phyloP scores from a whole-genome alignment of 2,888 invertebrate genomes.

The Pristionchus fissidentatus region DNA sequence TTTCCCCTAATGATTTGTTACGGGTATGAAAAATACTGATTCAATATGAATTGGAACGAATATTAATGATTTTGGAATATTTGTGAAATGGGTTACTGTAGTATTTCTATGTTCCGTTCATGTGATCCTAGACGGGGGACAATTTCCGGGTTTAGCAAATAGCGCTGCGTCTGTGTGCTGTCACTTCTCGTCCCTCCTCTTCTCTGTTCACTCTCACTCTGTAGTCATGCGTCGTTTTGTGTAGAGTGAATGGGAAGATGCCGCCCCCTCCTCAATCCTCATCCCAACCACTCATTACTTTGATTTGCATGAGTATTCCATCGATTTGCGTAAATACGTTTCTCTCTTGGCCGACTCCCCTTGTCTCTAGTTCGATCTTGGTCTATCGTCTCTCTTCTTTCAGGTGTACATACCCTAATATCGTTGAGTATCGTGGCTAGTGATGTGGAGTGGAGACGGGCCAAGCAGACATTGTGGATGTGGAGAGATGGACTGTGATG shows the following conservation, averaged over 20 bases:
- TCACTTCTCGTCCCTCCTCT: slow-evolving; percentile 18
- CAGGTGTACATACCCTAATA: slow-evolving; percentile 26
- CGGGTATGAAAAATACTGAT: too few relatives aligned
- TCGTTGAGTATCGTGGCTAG: slow-evolving; percentile 1
- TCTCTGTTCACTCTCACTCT: slow-evolving; percentile 45
- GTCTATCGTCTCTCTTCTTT: background rate
- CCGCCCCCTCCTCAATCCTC: slow-evolving; percentile 24
- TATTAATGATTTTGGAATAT: too few relatives aligned
- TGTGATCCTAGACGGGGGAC: too few relatives aligned
- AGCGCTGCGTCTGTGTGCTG: background rate
- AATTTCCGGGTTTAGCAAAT: too few relatives aligned
- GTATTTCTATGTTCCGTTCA: background rate
- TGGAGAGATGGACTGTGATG: slow-evolving; percentile 55
- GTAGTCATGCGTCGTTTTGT: slow-evolving; percentile 45
- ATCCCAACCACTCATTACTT: slow-evolving; percentile 9
- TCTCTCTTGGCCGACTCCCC: too few relatives aligned
- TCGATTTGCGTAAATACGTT: background rate
- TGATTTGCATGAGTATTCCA: background rate
- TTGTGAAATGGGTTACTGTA: background rate
- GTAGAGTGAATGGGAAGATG: slow-evolving; percentile 39
- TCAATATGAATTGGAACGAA: too few relatives aligned
- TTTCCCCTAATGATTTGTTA: background rate
- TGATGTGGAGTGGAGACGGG: slow-evolving; percentile 46
- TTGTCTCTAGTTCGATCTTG: slow-evolving; percentile 2
- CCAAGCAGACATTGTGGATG: slow-evolving; percentile 47